A percentile compares a stretch with the other conserved stretches of the same genome.
phyloP scores from a whole-genome alignment of 2,797 vertebrate genomes.

The Decapterus maruadsi region DNA sequence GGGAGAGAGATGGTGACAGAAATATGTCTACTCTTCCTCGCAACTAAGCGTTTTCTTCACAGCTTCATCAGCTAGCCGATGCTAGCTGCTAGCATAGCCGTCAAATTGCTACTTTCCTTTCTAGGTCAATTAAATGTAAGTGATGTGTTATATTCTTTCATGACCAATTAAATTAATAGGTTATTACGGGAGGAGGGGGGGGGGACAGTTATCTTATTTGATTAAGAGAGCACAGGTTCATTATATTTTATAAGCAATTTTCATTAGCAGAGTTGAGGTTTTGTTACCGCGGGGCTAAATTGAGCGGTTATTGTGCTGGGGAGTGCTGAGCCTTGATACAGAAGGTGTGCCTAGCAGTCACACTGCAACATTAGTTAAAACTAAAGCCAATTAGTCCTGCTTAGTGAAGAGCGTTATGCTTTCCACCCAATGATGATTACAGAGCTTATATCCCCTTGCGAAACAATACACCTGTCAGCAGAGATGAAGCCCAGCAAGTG shows the following conservation, averaged over 20 bases:
- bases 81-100: constrained; percentile 87
- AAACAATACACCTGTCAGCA: constrained; percentile 99
- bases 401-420: constrained; percentile 94
- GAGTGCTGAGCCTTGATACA: constrained; percentile 90
- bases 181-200: constrained; percentile 88
- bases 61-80: constrained; percentile 80
- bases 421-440: constrained; percentile 95
- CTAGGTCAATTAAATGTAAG: constrained; percentile 99
- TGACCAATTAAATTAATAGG: constrained; percentile 99
- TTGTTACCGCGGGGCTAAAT: constrained; percentile 98
- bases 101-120: constrained; percentile 97
- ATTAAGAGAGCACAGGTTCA: constrained; percentile 98
- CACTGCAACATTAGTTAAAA: constrained; percentile 95
- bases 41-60: constrained; percentile 80
- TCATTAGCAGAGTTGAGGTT: constrained; percentile 92
- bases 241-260: constrained; percentile 99
- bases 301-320: constrained; percentile 92
- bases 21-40: constrained; percentile 64
- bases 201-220: constrained; percentile 94
- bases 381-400: constrained; percentile 98
- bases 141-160: constrained; percentile 98
- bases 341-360: constrained; percentile 94
- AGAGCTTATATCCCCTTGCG: constrained; percentile 93
- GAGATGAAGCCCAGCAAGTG: constrained; percentile 93
- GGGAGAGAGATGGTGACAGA: constrained; percentile 67